Conservation (phyloP, 2,797 vertebrate genomes). For the Tamandua tetradactyla region DNA sequence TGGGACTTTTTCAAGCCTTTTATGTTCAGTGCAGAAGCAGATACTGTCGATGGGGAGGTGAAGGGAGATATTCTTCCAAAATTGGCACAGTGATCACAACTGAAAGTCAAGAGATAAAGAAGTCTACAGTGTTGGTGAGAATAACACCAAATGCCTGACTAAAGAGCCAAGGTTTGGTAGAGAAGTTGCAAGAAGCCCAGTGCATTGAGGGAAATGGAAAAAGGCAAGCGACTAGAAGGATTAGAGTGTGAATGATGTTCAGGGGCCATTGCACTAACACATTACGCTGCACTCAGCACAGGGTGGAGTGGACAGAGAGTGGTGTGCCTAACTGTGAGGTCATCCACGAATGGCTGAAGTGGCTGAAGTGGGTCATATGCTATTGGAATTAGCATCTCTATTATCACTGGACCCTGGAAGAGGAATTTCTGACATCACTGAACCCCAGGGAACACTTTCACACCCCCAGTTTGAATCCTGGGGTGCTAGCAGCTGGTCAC, state of each 20-base stretch:
- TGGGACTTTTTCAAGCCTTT: not conserved
- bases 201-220: not conserved
- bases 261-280: not conserved
- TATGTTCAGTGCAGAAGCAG: not conserved
- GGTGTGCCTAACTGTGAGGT: not conserved
- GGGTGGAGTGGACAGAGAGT: not conserved
- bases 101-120: not conserved
- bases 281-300: not conserved
- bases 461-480: not conserved
- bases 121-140: not conserved
- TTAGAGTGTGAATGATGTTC: not conserved
- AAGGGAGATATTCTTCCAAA: not conserved
- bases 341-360: not conserved
- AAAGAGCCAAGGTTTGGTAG: not conserved
- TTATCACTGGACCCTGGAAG: no score
- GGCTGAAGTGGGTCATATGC: not conserved
- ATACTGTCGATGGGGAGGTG: not conserved
- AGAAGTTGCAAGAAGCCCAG: not conserved
- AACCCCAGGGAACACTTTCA: not conserved
- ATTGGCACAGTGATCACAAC: not conserved
- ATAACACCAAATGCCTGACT: not conserved
- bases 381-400: fast-evolving
- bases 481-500: not conserved
- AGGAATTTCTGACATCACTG: not conserved
- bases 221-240: not conserved